These are phyloP conservation scores for Mustelus asterias DNA, from an alignment of 2,113 vertebrate species.

Conservation along the genomic window DNA sequence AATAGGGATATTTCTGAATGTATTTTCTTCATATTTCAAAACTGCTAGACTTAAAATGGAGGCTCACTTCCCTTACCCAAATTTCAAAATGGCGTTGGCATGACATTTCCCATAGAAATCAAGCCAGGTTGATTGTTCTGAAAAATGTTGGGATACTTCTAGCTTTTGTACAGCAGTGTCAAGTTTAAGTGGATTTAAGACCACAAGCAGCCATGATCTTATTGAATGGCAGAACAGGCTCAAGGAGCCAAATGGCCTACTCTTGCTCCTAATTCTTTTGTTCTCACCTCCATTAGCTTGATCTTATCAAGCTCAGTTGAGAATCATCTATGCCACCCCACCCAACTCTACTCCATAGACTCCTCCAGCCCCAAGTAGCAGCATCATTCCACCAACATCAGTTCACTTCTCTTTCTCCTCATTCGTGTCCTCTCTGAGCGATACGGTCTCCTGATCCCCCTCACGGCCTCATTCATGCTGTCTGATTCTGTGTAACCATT, in stretches of 20 bases:
- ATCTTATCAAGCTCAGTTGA: not conserved
- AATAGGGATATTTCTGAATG: not conserved
- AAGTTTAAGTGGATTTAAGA: too few species aligned
- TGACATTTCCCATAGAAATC: not conserved
- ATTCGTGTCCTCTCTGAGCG: too few species aligned
- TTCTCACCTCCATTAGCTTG: not conserved
- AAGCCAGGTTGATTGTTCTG: not conserved
- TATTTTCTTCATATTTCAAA: not conserved
- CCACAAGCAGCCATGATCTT: too few species aligned
- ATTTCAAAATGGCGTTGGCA: not conserved
- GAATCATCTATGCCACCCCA: not conserved
- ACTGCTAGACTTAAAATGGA: not conserved
- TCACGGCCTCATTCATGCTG: not conserved
- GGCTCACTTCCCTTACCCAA: not conserved
- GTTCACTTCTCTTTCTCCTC: not conserved
- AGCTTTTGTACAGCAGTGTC: too few species aligned
- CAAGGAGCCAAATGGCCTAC: too few species aligned
- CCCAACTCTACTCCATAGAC: not conserved
- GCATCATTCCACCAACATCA: not conserved
- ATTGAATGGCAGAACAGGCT: too few species aligned
- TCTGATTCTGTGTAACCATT: not conserved
- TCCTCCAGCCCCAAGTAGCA: not conserved
- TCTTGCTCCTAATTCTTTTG: not conserved
- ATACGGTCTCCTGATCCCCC: too few species aligned
- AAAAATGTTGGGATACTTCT: not conserved